Conservation (phyloP, 2,113 vertebrate genomes). For the Vombatus ursinus region DNA sequence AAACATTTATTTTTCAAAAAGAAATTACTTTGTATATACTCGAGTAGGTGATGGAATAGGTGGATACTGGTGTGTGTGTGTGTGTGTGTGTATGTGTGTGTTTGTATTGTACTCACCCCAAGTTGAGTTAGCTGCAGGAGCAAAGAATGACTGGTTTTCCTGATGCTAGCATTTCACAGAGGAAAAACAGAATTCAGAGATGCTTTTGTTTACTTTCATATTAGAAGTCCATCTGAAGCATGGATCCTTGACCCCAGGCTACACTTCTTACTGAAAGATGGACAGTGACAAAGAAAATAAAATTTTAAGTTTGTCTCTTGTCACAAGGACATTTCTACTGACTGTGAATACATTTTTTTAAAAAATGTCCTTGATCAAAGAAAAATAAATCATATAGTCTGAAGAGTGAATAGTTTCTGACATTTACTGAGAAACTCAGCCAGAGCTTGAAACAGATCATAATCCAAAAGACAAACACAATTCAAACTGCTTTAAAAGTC, state of each 20-base stretch:
- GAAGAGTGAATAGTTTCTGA: neutral
- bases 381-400: slow-evolving; percentile 7
- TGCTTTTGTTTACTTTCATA: slow-evolving; percentile 32
- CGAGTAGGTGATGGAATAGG: neutral
- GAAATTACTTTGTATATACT: neutral
- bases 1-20: neutral
- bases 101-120: neutral
- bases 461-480: neutral
- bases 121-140: neutral
- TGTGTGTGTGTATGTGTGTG: neutral
- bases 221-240: slow-evolving; percentile 24
- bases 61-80: neutral
- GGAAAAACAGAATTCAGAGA: slow-evolving; percentile 30
- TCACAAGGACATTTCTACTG: slow-evolving; percentile 8
- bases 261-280: slow-evolving; percentile 6
- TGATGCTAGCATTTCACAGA: slow-evolving; percentile 34
- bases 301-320: neutral
- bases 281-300: neutral
- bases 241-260: slow-evolving; percentile 40
- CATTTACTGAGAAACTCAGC: neutral
- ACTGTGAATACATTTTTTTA: slow-evolving; percentile 20
- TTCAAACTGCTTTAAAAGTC: neutral
- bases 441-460: neutral
- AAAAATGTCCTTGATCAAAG: slow-evolving; percentile 35
- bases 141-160: slow-evolving; percentile 40